These are phyloP conservation scores for Cacatua alba DNA, from an alignment of 2,113 vertebrate species.

Conservation along the genomic window DNA sequence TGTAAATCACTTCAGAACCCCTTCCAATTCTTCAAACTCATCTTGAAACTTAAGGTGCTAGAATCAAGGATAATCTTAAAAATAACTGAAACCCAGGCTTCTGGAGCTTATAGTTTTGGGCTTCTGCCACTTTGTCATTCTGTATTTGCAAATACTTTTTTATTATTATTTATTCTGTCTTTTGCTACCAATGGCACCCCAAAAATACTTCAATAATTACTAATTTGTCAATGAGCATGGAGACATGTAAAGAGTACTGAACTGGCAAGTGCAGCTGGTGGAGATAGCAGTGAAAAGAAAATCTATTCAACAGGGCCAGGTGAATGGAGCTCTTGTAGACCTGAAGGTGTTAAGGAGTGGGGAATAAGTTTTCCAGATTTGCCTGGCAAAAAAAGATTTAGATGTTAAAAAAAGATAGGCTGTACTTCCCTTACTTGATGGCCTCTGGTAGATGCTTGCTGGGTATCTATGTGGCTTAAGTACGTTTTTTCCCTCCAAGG, in stretches of 20 bases:
- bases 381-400: neutral
- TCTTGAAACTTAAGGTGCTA: neutral
- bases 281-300: neutral
- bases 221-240: neutral
- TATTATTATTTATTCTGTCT: neutral
- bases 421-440: neutral
- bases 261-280: neutral
- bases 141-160: neutral
- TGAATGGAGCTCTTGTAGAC: neutral
- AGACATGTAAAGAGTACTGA: neutral
- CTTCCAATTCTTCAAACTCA: neutral
- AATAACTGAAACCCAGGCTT: neutral
- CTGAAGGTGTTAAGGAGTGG: neutral
- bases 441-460: neutral
- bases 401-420: neutral
- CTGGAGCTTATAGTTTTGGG: neutral
- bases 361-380: neutral
- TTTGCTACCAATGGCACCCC: neutral
- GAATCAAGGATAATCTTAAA: neutral
- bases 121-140: neutral
- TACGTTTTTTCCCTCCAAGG: neutral
- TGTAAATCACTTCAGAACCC: neutral
- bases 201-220: neutral
- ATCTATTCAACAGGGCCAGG: neutral
- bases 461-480: neutral